Evolutionary conservation across 1,140 invertebrate genomes (phyloP).

Genomic region (Rhopalosiphum maidis): DNA sequence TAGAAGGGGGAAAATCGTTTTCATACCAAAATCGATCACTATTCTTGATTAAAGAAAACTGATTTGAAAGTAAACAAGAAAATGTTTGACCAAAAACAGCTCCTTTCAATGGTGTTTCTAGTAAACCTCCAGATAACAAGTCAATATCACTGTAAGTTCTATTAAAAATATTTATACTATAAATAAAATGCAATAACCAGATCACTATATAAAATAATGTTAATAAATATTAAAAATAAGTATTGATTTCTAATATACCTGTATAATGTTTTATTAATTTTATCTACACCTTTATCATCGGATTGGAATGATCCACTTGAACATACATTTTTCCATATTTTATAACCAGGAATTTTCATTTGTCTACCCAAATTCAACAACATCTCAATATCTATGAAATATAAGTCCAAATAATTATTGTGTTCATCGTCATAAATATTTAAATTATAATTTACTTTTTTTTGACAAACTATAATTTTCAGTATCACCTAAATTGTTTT

Average conservation of each 20-base stretch:
- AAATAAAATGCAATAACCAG: background rate
- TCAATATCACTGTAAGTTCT: conserved; percentile 84
- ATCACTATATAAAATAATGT: background rate
- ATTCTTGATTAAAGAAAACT: conserved; percentile 79
- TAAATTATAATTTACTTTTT: background rate
- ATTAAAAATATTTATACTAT: conserved; percentile 47
- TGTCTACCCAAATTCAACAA: conserved; percentile 43
- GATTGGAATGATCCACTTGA: background rate
- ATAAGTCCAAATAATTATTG: background rate
- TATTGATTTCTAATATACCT: background rate
- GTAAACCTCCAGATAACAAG: conserved; percentile 81
- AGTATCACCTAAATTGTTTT: conserved; percentile 10
- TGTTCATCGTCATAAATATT: background rate
- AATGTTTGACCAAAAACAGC: conserved; percentile 86
- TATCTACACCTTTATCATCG: background rate
- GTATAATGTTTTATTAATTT: conserved; percentile 50
- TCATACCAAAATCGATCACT: conserved; percentile 96
- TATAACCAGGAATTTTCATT: conserved; percentile 45
- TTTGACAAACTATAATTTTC: background rate
- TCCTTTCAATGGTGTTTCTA: conserved; percentile 81
- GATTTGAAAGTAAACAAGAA: conserved; percentile 80
- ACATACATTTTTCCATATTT: conserved; percentile 31
- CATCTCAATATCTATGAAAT: conserved; percentile 21
- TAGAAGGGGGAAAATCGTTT: conserved; percentile 90
- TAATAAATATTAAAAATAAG: background rate